Percentiles rank a stretch among this genome's conserved stretches.
These are phyloP conservation scores for Harmothoe impar DNA, from an alignment of 2,888 invertebrate genomes.

Conservation along the genomic window DNA sequence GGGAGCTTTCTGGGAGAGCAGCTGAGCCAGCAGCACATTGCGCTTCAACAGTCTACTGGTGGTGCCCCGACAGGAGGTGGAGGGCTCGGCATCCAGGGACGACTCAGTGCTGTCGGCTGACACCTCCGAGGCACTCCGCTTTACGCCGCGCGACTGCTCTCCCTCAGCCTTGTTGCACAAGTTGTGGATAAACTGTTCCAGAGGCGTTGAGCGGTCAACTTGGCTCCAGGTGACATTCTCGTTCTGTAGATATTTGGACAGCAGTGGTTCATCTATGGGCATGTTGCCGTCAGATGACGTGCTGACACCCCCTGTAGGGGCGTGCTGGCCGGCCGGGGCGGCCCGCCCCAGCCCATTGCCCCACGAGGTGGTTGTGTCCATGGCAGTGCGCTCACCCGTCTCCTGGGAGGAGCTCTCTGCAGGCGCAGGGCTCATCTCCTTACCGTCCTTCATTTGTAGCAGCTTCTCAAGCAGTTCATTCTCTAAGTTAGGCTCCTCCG, in stretches of 20 bases:
- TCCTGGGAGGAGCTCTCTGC: conserved; percentile 60
- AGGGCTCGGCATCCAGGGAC: conserved; percentile 68
- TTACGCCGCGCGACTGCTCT: conserved; percentile 8
- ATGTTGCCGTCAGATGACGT: background rate
- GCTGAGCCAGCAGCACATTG: conserved; percentile 79
- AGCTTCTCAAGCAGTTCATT: conserved; percentile 86
- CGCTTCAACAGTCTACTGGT: conserved; percentile 74
- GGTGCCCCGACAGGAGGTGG: conserved; percentile 61
- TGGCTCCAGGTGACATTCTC: conserved; percentile 60
- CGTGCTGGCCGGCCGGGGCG: background rate
- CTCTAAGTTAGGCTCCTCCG: conserved; percentile 43
- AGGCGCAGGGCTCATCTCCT: conserved; percentile 62
- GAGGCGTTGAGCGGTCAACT: conserved; percentile 54
- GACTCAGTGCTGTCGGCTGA: conserved; percentile 73
- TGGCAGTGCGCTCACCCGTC: background rate
- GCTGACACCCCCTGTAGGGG: background rate
- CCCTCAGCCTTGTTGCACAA: conserved; percentile 75
- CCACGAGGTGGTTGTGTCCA: background rate
- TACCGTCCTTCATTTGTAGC: conserved; percentile 81
- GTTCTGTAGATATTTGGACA: conserved; percentile 62
- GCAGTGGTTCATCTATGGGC: conserved; percentile 62
- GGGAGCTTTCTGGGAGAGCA: conserved; percentile 76
- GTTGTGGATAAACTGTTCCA: conserved; percentile 73
- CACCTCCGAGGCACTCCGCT: conserved; percentile 58
- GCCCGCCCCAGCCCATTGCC: conserved; percentile 21